A percentile compares a stretch with the other conserved stretches of the same genome.
Evolutionary conservation across 2,797 vertebrate genomes (phyloP).

Genomic region (Tamandua tetradactyla): DNA sequence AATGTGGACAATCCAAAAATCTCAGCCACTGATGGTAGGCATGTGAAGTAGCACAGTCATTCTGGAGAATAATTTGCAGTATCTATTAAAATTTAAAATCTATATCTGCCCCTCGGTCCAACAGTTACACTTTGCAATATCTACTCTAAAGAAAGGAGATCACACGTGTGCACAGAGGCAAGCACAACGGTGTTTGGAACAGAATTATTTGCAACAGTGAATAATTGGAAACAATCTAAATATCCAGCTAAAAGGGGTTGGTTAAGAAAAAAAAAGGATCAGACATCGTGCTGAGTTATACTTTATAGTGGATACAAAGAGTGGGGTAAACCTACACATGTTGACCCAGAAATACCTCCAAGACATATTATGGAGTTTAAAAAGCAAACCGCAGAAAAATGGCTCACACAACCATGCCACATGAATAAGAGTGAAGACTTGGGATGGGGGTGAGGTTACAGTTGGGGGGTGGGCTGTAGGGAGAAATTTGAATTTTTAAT

Average conservation of each 20-base stretch:
- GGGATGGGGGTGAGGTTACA: too few relatives aligned
- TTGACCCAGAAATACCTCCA: neutral
- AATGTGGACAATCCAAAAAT: neutral
- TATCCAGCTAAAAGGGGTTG: neutral
- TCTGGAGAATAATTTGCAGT: neutral
- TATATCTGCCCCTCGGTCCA: neutral
- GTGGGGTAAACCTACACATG: neutral
- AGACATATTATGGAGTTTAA: neutral
- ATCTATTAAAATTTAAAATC: neutral
- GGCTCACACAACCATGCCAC: neutral
- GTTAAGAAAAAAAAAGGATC: neutral
- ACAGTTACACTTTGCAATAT: neutral
- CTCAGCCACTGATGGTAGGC: neutral
- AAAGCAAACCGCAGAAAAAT: neutral
- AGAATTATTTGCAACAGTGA: neutral
- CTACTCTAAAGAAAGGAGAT: neutral
- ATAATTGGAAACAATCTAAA: neutral
- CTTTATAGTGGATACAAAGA: neutral
- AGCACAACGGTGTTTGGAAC: neutral
- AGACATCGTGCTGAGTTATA: neutral
- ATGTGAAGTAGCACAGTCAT: neutral
- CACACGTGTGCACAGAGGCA: neutral
- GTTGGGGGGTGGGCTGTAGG: neutral
- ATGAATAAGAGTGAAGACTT: neutral
- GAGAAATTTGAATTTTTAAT: neutral